phyloP scores from a whole-genome alignment of 2,113 vertebrate species.

The Xiphophorus hellerii region DNA sequence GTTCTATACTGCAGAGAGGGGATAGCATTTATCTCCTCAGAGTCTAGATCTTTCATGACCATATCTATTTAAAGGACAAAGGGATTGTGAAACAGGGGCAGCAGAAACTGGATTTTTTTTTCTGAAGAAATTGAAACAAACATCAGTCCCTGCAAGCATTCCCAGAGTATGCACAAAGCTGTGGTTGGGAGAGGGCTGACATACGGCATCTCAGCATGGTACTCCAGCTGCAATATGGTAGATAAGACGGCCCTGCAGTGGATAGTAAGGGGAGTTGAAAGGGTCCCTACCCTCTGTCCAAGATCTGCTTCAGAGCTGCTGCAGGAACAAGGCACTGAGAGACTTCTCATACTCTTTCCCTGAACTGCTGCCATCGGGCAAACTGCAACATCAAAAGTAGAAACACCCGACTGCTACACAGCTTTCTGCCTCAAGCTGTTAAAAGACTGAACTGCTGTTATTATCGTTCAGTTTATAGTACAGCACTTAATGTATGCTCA shows the following conservation, averaged over 20 bases:
- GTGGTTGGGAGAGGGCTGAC: not conserved
- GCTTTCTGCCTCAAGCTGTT: not conserved
- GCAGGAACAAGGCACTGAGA: not conserved
- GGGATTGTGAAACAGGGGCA: not conserved
- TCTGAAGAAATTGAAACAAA: not conserved
- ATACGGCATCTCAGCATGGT: not conserved
- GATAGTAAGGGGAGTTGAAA: not conserved
- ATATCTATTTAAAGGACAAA: not conserved
- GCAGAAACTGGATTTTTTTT: not conserved
- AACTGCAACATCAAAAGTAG: not conserved
- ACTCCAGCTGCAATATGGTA: not conserved
- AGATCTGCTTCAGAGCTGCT: not conserved
- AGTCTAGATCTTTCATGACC: not conserved
- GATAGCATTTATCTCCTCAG: not conserved
- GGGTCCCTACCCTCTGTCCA: not conserved
- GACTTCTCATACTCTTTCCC: not conserved
- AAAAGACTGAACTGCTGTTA: not conserved
- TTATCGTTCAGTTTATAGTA: not conserved
- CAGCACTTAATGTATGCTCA: not conserved
- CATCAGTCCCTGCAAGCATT: not conserved
- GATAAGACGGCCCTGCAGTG: not conserved
- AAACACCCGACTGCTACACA: not conserved
- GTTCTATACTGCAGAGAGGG: not conserved
- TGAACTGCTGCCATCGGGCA: not conserved
- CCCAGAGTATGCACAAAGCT: not conserved